Evolutionary conservation across 2,888 invertebrate genomes (phyloP).

Genomic region (Euplexia lucipara): DNA sequence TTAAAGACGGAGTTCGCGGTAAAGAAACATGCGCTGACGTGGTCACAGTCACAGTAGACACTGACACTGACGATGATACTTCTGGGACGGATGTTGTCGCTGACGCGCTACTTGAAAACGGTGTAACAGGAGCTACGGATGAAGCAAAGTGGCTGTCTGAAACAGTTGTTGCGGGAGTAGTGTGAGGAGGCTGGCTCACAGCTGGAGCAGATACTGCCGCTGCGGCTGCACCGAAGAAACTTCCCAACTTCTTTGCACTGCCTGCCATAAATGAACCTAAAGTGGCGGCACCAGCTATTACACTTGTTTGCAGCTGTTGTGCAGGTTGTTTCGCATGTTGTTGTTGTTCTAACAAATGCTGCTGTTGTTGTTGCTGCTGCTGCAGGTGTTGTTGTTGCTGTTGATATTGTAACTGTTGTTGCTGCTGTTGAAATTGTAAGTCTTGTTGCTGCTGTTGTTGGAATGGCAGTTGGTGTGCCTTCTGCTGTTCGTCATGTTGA

Average conservation of each 20-base stretch:
- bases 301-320: slow-evolving; percentile 84
- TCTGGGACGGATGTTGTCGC: slow-evolving; percentile 86
- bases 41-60: slow-evolving; percentile 79
- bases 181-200: slow-evolving; percentile 72
- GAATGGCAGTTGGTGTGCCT: slow-evolving; percentile 70
- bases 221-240: slow-evolving; percentile 88
- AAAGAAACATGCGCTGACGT: slow-evolving; percentile 80
- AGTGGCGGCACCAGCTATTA: slow-evolving; percentile 87
- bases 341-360: slow-evolving; percentile 79
- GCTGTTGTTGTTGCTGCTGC: slow-evolving; percentile 74
- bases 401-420: slow-evolving; percentile 68
- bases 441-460: slow-evolving; percentile 67
- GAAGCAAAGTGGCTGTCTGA: slow-evolving; percentile 75
- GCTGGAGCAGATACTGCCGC: slow-evolving; percentile 84
- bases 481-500: slow-evolving; percentile 68
- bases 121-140: slow-evolving; percentile 78
- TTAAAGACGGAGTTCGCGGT: slow-evolving; percentile 85
- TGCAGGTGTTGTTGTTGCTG: slow-evolving; percentile 70
- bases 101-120: slow-evolving; percentile 80
- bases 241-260: slow-evolving; percentile 88
- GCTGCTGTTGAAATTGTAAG: slow-evolving; percentile 64
- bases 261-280: slow-evolving; percentile 89
- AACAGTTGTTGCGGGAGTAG: slow-evolving; percentile 69
- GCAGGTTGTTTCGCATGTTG: slow-evolving; percentile 81
- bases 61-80: slow-evolving; percentile 80